Percentiles rank a stretch among this genome's conserved stretches.
These are phyloP conservation scores for Brachionus calyciflorus DNA, from an alignment of 1,140 invertebrate species.

Conservation along the genomic window DNA sequence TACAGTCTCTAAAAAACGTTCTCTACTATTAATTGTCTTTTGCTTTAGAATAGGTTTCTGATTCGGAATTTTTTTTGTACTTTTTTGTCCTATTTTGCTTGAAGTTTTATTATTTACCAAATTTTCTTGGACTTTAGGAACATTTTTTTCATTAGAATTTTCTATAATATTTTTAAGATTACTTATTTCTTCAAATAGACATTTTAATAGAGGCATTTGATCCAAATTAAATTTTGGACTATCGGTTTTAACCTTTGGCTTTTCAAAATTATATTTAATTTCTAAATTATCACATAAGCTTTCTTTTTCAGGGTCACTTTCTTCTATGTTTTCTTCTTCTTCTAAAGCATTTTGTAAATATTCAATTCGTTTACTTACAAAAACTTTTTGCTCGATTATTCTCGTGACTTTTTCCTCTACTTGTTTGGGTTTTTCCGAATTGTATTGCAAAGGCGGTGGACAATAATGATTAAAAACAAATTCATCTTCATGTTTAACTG, in stretches of 20 bases:
- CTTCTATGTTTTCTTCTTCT: neutral
- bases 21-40: slow-evolving; percentile 12
- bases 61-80: neutral
- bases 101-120: neutral
- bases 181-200: slow-evolving; percentile 36
- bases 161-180: slow-evolving; percentile 21
- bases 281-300: neutral
- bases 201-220: slow-evolving; percentile 42
- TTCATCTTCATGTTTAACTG: slow-evolving; percentile 2
- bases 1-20: neutral
- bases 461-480: slow-evolving; percentile 5
- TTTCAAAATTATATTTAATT: neutral
- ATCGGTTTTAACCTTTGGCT: neutral
- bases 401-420: neutral
- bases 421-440: neutral
- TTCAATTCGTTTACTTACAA: slow-evolving; percentile 13
- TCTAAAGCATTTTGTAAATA: slow-evolving; percentile 23
- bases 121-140: neutral
- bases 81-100: neutral
- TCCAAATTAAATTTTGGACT: slow-evolving; percentile 11
- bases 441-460: slow-evolving; percentile 38
- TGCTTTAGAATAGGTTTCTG: neutral
- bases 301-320: neutral
- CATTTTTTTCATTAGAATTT: neutral
- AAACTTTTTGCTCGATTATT: slow-evolving; percentile 16